Conservation (phyloP, 2,113 vertebrate species). For the Trinectes maculatus region DNA sequence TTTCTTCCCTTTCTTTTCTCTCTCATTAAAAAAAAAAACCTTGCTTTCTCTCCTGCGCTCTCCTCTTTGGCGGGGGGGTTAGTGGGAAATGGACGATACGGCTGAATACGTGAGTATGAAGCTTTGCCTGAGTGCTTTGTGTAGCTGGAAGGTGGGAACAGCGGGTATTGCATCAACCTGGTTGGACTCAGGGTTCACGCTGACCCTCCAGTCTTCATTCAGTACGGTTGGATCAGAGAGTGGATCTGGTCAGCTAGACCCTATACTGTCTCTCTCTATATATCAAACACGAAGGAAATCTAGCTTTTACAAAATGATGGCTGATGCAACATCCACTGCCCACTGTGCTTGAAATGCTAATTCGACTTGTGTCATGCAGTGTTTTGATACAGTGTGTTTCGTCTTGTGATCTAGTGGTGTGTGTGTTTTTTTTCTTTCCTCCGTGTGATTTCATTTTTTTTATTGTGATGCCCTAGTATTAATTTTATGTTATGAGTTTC, state of each 20-base stretch:
- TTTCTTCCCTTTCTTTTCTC: slow-evolving; percentile 74
- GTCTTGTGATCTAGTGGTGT: slow-evolving; percentile 56
- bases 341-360: slow-evolving; percentile 63
- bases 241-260: slow-evolving; percentile 26
- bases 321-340: slow-evolving; percentile 79
- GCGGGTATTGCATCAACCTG: slow-evolving; percentile 77
- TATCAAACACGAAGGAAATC: slow-evolving; percentile 10
- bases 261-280: slow-evolving; percentile 11
- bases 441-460: slow-evolving; percentile 3
- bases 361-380: slow-evolving; percentile 48
- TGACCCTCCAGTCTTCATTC: slow-evolving; percentile 27
- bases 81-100: slow-evolving; percentile 99
- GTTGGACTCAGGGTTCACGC: slow-evolving; percentile 24
- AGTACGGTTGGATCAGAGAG: slow-evolving; percentile 38
- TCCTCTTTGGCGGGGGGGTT: slow-evolving; percentile 82
- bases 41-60: slow-evolving; percentile 76
- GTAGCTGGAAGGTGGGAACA: slow-evolving; percentile 51
- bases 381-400: slow-evolving; percentile 36
- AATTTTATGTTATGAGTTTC: slow-evolving; percentile 1
- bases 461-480: slow-evolving; percentile 43
- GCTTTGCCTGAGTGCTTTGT: slow-evolving; percentile 70
- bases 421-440: background rate
- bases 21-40: slow-evolving; percentile 69
- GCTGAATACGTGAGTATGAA: slow-evolving; percentile 95
- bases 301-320: slow-evolving; percentile 29